Evolutionary conservation across 2,797 vertebrate genomes (phyloP).

Genomic region (Apogon talboti): DNA sequence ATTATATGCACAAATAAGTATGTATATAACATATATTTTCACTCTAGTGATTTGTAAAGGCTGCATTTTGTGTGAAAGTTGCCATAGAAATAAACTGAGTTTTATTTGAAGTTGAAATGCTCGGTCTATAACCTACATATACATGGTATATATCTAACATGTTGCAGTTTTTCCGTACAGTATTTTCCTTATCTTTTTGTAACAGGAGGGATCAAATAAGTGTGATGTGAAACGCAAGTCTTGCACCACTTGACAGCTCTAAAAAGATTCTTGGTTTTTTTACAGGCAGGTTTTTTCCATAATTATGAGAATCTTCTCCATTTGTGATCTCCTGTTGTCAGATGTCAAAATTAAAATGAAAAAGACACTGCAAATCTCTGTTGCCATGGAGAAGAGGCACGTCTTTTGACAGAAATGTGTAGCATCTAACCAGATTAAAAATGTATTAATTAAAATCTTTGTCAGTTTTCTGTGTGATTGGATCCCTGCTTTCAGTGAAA

Average conservation of each 20-base stretch:
- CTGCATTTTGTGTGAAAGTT: too few relatives aligned
- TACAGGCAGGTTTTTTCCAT: not conserved
- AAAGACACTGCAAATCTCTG: conserved; percentile 18
- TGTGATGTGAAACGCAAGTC: conserved; percentile 23
- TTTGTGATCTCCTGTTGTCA: conserved; percentile 32
- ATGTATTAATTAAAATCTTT: not conserved
- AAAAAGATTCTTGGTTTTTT: conserved; percentile 6
- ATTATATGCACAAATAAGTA: conserved; percentile 29
- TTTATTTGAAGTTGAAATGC: not conserved
- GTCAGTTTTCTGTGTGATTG: not conserved
- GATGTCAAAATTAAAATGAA: conserved; percentile 40
- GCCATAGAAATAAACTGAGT: too few relatives aligned
- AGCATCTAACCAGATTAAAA: not conserved
- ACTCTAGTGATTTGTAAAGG: too few relatives aligned
- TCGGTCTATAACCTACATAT: not conserved
- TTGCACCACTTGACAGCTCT: conserved; percentile 47
- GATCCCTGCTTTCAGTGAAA: not conserved
- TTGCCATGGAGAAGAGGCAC: conserved; percentile 13
- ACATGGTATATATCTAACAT: not conserved
- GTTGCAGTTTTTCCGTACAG: not conserved
- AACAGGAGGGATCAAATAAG: conserved; percentile 20
- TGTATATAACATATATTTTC: too few relatives aligned
- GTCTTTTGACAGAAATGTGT: conserved; percentile 13
- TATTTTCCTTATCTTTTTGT: conserved; percentile 20
- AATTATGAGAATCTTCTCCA: conserved; percentile 28